Evolutionary conservation across 2,888 invertebrate genomes (phyloP).

Genomic region (Laspeyria flexula): DNA sequence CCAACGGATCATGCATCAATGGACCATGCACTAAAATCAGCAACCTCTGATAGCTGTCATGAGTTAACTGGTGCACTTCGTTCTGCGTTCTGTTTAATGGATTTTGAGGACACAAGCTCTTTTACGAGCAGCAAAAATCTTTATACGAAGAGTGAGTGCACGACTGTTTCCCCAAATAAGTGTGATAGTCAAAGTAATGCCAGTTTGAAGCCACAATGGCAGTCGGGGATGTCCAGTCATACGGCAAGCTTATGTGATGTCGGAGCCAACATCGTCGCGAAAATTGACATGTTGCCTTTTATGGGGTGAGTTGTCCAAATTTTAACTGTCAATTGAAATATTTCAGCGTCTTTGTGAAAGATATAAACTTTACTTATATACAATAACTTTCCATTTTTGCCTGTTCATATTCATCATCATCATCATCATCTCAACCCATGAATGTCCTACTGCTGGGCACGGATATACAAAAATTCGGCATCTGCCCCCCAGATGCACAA

Average conservation of each 20-base stretch:
- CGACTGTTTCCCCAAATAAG: background rate
- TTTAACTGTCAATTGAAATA: too few species aligned
- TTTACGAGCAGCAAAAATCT: conserved; percentile 58
- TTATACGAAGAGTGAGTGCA: conserved; percentile 12
- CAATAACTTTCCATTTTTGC: too few species aligned
- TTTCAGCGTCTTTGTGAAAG: too few species aligned
- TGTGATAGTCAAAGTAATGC: background rate
- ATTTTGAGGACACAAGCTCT: conserved; percentile 31
- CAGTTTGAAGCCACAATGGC: conserved; percentile 44
- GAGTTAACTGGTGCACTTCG: background rate
- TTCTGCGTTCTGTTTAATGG: background rate
- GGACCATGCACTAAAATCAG: too few species aligned
- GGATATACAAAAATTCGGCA: too few species aligned
- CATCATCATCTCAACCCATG: too few species aligned
- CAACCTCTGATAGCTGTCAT: conserved; percentile 16
- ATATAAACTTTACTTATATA: too few species aligned
- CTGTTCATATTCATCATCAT: too few species aligned
- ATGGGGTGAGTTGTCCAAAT: conserved; percentile 78
- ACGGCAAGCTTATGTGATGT: conserved; percentile 46
- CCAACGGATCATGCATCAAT: too few species aligned
- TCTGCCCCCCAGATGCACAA: too few species aligned
- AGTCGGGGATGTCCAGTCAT: conserved; percentile 28
- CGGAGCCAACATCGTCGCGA: conserved; percentile 59
- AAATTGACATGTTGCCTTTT: conserved; percentile 70
- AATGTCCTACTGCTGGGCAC: too few species aligned